These are phyloP conservation scores for Sprattus sprattus DNA, from an alignment of 2,113 vertebrate genomes.

Conservation along the genomic window DNA sequence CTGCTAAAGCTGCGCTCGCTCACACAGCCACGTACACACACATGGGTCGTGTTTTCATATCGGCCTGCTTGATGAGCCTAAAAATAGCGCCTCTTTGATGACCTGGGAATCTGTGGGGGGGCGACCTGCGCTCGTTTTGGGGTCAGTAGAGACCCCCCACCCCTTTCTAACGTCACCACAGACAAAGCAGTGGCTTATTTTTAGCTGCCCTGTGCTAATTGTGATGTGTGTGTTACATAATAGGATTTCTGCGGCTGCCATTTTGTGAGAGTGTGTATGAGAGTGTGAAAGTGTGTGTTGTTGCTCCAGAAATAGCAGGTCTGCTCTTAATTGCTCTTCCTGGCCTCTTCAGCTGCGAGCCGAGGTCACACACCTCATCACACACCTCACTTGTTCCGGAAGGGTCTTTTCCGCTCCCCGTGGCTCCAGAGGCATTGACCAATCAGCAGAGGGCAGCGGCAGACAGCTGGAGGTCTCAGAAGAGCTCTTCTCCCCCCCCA, in stretches of 20 bases:
- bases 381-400: slow-evolving; percentile 76
- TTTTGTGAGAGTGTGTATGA: slow-evolving; percentile 56
- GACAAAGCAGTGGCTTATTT: slow-evolving; percentile 59
- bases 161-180: slow-evolving; percentile 56
- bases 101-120: slow-evolving; percentile 45
- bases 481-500: neutral
- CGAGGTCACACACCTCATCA: slow-evolving; percentile 74
- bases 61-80: slow-evolving; percentile 58
- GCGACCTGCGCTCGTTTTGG: neutral
- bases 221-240: slow-evolving; percentile 68
- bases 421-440: slow-evolving; percentile 59
- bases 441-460: slow-evolving; percentile 61
- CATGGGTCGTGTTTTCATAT: slow-evolving; percentile 57
- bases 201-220: slow-evolving; percentile 64
- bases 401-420: slow-evolving; percentile 73
- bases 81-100: slow-evolving; percentile 68
- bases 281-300: slow-evolving; percentile 45
- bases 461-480: neutral
- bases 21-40: slow-evolving; percentile 51
- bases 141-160: slow-evolving; percentile 14
- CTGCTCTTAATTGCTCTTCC: slow-evolving; percentile 69
- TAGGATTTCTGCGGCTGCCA: slow-evolving; percentile 61
- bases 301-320: slow-evolving; percentile 69
- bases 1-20: slow-evolving; percentile 43
- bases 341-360: slow-evolving; percentile 68